Base-by-base conservation (phyloP, 2,797 vertebrate species). In the Australoheros facetus region DNA sequence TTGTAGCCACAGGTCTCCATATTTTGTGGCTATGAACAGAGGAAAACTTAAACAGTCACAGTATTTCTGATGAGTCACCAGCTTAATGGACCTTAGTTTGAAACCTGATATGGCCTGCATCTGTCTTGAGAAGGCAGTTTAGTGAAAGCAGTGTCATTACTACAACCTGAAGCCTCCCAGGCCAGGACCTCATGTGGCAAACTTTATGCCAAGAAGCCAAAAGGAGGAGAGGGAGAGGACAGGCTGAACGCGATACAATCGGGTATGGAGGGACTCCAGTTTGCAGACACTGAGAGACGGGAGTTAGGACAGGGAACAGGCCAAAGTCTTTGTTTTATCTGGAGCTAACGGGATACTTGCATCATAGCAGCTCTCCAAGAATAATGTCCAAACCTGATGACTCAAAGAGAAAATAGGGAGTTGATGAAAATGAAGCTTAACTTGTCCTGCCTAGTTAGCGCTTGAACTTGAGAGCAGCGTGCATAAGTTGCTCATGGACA, bases 341-440 rank as follows among this genome's bases (percentile, higher is more conserved):
- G 93, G 93, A 93, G 77, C 58, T 32, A 79, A 62, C 3, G 4
- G 80, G 59, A 91, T 77, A 75, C 86, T 89, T 89, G 93, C 91
- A 92, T 94, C 90, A 87, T 74, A 81, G 87, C 71, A 58, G 86
- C 75, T 78, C 72, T 93, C 93, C 93, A 92, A 93, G 89, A 93
- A 91, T 92, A 92, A 93, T 83, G 92, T 89, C 81, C 87, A 86
- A 88, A 84, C 78, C 80, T 56, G 89, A 89, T 92, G 91, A 94
- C 89, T 93, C 91, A 92, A 85, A 88, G 87, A 85, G 84, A 90
- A 93, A 94, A 93, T 54, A 88, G 77, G 42, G 87, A 88, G 80
- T 56, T 88, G 84, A 90, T 91, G 90, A 91, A 91, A 89, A 81
- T 81, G 55, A 81, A 85, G 78, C 86, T 83, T 17, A 55, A 76